Evolutionary conservation across 2,888 invertebrate genomes (phyloP), one percentile per base, ranked within the genome.

Genomic region (Sialis fuliginosa): DNA sequence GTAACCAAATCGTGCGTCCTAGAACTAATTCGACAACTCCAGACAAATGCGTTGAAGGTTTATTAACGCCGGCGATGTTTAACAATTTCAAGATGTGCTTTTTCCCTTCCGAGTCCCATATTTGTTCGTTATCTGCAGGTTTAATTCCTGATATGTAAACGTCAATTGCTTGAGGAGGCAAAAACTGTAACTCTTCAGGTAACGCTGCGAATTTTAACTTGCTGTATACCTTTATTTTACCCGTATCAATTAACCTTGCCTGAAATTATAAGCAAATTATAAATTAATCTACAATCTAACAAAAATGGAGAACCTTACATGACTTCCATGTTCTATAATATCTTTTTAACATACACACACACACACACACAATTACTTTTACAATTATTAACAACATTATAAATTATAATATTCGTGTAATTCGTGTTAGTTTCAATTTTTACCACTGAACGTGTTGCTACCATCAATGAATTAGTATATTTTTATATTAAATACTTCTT

Each of bases 251-350:
- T 39, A 45, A 31, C 33, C 12, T 22, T 22, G 22, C 22, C 22
- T 22, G 4, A 22, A 22, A 22, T 22, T 2, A 22, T 22, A 22
- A 22, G 4, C 22, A 22, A 22, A 22, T 2, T 22, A 22, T 22
- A 22, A 22, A 22, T 22, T 22, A 22, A 22, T 22, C 22, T 22
- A 22, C 22, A 22, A 22, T 22, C 4, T 22, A 22, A 22, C 22
- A 22, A 22, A n/a, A n/a, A n/a, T n/a, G n/a, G n/a, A n/a, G n/a
- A n/a, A n/a, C n/a, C n/a, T n/a, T n/a, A n/a, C n/a, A n/a, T n/a
- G n/a, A n/a, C n/a, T n/a, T n/a, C n/a, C n/a, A 9, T 33, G 34
- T 41, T 41, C 30, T 41, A 41, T 41, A 41, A 41, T 41, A 41
- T 2, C 30, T 30, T 13, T 9, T 10, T 9, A 6, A 4, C 12